Conservation (phyloP, 2,888 invertebrate genomes). For the Ellobium chinense region DNA sequence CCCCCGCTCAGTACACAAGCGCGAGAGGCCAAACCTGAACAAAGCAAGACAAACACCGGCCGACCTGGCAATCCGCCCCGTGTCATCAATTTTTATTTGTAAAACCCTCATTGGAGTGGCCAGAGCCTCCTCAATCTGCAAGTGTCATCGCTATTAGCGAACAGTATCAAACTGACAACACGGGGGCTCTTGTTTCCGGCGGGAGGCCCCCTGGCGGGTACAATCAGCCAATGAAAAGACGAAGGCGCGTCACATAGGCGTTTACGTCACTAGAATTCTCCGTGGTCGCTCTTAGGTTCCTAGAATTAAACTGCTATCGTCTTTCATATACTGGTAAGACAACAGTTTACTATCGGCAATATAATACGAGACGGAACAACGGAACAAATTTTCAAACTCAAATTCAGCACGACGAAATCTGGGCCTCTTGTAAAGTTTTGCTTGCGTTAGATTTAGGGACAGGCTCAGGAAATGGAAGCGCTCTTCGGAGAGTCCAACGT, state of each 20-base stretch:
- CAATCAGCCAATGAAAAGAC: constrained; percentile 1
- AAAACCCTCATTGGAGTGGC: constrained; percentile 9
- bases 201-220: neutral
- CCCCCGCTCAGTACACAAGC: neutral
- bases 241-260: neutral
- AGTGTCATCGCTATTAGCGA: constrained; percentile 31
- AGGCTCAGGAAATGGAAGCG: no score
- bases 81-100: constrained; percentile 9
- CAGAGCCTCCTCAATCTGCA: constrained; percentile 26
- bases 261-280: neutral
- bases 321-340: no score
- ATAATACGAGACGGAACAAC: no score
- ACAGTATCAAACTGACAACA: constrained; percentile 14
- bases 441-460: no score
- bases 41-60: constrained; percentile 2
- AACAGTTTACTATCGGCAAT: no score
- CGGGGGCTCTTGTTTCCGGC: neutral
- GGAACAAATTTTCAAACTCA: no score
- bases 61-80: constrained; percentile 3
- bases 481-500: no score
- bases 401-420: no score
- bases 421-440: no score
- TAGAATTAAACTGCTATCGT: no score
- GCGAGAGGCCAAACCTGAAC: neutral
- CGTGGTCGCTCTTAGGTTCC: no score